Percentiles rank a stretch among this genome's conserved stretches.
These are phyloP conservation scores for Temnothorax unifasciatus DNA, from an alignment of 2,888 invertebrate species.

Conservation along the genomic window DNA sequence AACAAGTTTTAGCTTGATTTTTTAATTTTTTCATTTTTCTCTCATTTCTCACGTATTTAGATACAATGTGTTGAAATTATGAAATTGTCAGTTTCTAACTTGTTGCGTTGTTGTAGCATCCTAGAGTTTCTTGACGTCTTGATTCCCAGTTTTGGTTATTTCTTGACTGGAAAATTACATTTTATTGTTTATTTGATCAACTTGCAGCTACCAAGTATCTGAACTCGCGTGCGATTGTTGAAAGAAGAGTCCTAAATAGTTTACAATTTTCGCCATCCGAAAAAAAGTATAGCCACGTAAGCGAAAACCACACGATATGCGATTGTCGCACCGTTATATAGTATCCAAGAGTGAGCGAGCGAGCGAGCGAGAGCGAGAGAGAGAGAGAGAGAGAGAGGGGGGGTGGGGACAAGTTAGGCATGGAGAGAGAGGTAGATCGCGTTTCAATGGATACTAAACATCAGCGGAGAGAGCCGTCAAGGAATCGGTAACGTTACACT, in stretches of 20 bases:
- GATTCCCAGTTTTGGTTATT: not conserved
- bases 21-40: not conserved
- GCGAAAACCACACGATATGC: not conserved
- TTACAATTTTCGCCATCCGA: not conserved
- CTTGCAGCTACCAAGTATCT: not conserved
- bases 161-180: not conserved
- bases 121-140: not conserved
- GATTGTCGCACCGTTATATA: not conserved
- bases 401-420: slow-evolving; percentile 2
- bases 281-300: not conserved
- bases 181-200: not conserved
- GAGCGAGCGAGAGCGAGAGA: not conserved
- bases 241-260: not conserved
- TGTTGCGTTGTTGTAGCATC: not conserved
- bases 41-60: not conserved
- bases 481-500: slow-evolving; percentile 54
- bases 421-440: not conserved
- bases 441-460: slow-evolving; percentile 54
- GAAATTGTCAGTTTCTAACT: not conserved
- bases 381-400: slow-evolving; percentile 20
- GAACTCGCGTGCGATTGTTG: not conserved
- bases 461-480: slow-evolving; percentile 49
- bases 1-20: slow-evolving; percentile 42
- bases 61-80: not conserved
- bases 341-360: not conserved